Conservation (phyloP, 2,797 vertebrate species). For the Miichthys miiuy region DNA sequence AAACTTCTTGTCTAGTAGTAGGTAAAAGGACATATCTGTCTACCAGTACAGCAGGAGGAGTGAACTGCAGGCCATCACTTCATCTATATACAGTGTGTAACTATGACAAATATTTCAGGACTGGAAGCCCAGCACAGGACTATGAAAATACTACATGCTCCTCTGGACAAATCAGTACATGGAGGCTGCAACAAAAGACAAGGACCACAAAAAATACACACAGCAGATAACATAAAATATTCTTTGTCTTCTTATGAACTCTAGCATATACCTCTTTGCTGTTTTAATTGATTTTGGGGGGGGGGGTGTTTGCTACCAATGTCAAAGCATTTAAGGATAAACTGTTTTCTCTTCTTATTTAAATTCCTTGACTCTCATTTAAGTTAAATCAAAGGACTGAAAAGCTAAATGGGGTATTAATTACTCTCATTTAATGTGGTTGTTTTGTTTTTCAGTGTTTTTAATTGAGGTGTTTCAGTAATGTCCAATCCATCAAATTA, state of each 20-base stretch:
- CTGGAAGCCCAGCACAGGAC: neutral
- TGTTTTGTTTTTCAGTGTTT: conserved; percentile 1
- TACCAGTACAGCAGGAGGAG: neutral
- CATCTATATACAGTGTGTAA: neutral
- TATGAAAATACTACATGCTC: neutral
- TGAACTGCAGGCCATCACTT: neutral
- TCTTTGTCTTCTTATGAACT: neutral
- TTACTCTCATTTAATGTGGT: conserved; percentile 8
- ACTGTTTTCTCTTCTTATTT: neutral
- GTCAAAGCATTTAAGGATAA: neutral
- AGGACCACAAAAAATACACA: neutral
- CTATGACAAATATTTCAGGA: conserved; percentile 1
- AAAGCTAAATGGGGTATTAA: conserved; percentile 21
- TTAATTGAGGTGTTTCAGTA: conserved; percentile 1
- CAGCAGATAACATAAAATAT: neutral
- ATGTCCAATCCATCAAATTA: conserved; percentile 24
- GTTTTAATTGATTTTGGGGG: neutral
- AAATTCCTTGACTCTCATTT: neutral
- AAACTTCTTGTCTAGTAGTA: neutral
- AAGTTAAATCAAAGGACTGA: conserved; percentile 23
- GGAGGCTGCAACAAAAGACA: neutral
- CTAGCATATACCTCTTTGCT: neutral
- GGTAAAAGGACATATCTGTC: neutral
- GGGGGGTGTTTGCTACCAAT: neutral
- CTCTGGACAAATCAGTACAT: neutral